These are phyloP conservation scores for Paratilapia polleni DNA, from an alignment of 2,113 vertebrate genomes.

Conservation along the genomic window DNA sequence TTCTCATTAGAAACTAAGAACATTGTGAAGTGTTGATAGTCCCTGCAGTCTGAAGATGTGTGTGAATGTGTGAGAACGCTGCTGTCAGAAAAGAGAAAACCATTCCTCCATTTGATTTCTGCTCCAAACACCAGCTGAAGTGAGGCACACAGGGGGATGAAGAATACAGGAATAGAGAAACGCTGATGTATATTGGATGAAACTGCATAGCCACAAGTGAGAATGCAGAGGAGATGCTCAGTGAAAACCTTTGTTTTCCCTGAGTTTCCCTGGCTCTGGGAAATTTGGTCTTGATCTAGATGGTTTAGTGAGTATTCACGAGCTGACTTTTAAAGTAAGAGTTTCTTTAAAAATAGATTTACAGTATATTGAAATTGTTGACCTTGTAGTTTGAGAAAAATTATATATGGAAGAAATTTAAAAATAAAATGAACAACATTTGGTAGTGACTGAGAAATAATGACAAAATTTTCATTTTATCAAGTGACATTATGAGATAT, in stretches of 20 bases:
- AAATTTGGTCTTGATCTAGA: neutral
- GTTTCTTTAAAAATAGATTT: neutral
- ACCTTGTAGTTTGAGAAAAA: neutral
- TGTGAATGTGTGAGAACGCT: conserved; percentile 33
- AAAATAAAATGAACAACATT: neutral
- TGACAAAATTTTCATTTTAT: neutral
- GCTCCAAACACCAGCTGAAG: conserved; percentile 2
- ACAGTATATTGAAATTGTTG: neutral
- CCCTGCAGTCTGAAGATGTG: conserved; percentile 44
- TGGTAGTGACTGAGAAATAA: neutral
- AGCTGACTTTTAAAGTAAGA: neutral
- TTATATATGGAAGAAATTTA: neutral
- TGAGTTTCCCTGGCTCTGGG: neutral
- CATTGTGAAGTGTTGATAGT: conserved; percentile 58
- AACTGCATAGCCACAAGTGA: neutral
- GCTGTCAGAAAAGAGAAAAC: conserved; percentile 17
- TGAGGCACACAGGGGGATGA: conserved; percentile 3
- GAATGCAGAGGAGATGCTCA: neutral
- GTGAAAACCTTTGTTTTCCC: neutral
- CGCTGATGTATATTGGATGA: conserved; percentile 2
- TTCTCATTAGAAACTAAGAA: conserved; percentile 69
- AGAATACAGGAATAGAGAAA: conserved; percentile 4
- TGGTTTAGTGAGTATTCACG: neutral
- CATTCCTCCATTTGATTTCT: conserved; percentile 6
- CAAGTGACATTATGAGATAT: neutral